A percentile compares a stretch with the other conserved stretches of the same genome.
Conservation (phyloP, 1,140 invertebrate species). For the Drosophila persimilis region DNA sequence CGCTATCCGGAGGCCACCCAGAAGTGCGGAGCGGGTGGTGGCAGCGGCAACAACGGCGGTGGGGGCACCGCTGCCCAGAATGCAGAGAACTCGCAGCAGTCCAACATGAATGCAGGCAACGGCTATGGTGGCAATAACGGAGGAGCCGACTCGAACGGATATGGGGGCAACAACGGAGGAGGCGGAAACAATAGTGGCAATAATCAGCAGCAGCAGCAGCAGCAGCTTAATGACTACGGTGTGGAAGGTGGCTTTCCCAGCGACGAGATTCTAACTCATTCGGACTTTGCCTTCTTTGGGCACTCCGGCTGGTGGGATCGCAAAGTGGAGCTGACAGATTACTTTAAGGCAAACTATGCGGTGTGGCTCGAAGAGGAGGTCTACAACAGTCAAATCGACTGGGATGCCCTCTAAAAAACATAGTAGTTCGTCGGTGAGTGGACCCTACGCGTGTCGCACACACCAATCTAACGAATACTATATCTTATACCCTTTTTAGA, state of each 20-base stretch:
- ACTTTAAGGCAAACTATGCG: conserved; percentile 98
- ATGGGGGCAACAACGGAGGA: conserved; percentile 46
- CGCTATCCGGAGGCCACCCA: conserved; percentile 88
- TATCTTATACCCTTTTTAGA: background rate
- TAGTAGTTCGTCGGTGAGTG: conserved; percentile 14
- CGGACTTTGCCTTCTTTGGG: conserved; percentile 80
- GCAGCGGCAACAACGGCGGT: conserved; percentile 43
- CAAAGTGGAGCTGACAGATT: conserved; percentile 93
- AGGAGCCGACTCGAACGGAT: conserved; percentile 54
- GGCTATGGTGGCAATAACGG: conserved; percentile 44
- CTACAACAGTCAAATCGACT: conserved; percentile 92
- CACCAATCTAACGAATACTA: too few relatives aligned
- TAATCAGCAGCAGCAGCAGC: conserved; percentile 81
- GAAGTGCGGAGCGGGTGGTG: conserved; percentile 65
- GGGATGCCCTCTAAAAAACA: conserved; percentile 85
- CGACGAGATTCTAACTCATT: conserved; percentile 79
- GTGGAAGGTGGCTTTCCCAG: conserved; percentile 79
- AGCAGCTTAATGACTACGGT: conserved; percentile 75
- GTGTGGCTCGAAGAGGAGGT: conserved; percentile 98
- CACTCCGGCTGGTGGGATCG: conserved; percentile 82
- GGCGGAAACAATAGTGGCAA: conserved; percentile 48
- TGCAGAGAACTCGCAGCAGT: conserved; percentile 68
- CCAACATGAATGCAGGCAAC: conserved; percentile 69
- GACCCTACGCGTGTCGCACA: too few relatives aligned
- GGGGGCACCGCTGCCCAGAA: conserved; percentile 70